Base-by-base conservation (phyloP, 1,140 invertebrate species). In the Philotrypesis tridentata region DNA sequence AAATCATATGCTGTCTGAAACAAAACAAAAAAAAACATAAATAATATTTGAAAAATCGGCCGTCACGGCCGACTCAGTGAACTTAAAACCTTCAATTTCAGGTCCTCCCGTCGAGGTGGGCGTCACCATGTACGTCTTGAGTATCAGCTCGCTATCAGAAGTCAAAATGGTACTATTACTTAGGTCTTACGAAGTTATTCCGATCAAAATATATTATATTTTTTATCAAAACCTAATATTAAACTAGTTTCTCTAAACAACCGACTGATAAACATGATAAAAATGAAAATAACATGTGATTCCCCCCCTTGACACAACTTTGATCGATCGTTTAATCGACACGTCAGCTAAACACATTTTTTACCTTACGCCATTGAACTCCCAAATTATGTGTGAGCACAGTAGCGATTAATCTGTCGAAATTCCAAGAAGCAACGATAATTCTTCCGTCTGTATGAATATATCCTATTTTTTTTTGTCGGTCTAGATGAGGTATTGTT, bases 121-220 rank as follows among this genome's bases (percentile, higher is more conserved):
- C 93, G 97, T 99, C 93, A 98, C 97, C 93, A 98, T 98, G 96
- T 97, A 98, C 95, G 97, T 99, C 94, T 96, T 98, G 94, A 98
- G 97, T 94, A 98, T 99, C 95, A 98, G 97, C 95, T 98, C 97
- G 93, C 96, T 99, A 92, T 98, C 97, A 93, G 98, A 99, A 97
- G 97, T 99, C 92, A 97, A 98, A 96, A 99, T 99, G 98, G 97
- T 99, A 97, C 94, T 92, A 91, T 89, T 89, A 83, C 92, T 92
- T 92, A 91, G 92, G 93, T 93, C 91, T 93, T 93, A 93, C 85
- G 92, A 92, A 92, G 86, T 88, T 87, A 88, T 89, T 87, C 85
- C 85, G 85, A 84, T 90, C 84, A 89, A 89, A 88, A 85, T 86
- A 83, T 31, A 76, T 76, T 65, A 68, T 72, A 67, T 70, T 76